Conservation (phyloP, 2,888 invertebrate genomes). For the Stegana nigrithorax region DNA sequence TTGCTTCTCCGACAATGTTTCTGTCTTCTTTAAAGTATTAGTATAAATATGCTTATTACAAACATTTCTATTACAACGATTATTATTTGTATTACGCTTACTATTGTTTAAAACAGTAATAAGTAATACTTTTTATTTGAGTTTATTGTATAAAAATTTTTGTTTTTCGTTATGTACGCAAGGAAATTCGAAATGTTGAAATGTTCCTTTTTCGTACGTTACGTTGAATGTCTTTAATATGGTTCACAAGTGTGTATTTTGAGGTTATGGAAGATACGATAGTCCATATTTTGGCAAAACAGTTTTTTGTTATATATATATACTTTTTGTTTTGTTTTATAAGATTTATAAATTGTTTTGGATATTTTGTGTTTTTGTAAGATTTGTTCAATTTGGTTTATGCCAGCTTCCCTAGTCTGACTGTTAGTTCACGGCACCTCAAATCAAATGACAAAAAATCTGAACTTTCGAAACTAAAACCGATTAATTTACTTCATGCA, state of each 20-base stretch:
- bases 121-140: too few species aligned
- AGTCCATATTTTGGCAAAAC: slow-evolving; percentile 68
- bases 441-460: too few species aligned
- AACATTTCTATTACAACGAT: too few species aligned
- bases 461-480: too few species aligned
- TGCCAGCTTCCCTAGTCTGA: too few species aligned
- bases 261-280: slow-evolving; percentile 67
- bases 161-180: background rate
- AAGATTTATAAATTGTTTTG: background rate
- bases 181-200: too few species aligned
- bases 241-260: slow-evolving; percentile 28
- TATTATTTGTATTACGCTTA: background rate
- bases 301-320: slow-evolving; percentile 36
- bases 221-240: background rate
- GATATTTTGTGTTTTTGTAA: slow-evolving; percentile 17
- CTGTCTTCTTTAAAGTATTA: too few species aligned
- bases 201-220: background rate
- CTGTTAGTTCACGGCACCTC: too few species aligned
- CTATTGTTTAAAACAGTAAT: background rate
- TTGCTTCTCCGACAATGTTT: too few species aligned
- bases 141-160: background rate
- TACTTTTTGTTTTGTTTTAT: slow-evolving; percentile 5
- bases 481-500: background rate
- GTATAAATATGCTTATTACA: too few species aligned
- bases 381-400: background rate